These are phyloP conservation scores for Operophtera brumata DNA, from an alignment of 2,888 invertebrate genomes.

Conservation along the genomic window DNA sequence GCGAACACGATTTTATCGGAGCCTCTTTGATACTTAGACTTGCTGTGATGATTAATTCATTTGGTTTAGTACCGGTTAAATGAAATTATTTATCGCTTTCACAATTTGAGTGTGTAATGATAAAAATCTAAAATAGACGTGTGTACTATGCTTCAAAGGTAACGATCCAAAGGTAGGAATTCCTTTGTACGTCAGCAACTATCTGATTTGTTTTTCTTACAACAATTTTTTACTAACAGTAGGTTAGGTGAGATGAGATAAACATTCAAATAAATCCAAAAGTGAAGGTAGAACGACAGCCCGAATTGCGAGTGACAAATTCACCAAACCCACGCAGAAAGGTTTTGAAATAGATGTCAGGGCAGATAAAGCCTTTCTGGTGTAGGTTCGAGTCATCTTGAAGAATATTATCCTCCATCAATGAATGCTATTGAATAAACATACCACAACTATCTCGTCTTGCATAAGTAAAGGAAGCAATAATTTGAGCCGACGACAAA, in stretches of 20 bases:
- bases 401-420: background rate
- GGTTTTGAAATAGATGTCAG: background rate
- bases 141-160: too few relatives aligned
- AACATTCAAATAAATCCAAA: background rate
- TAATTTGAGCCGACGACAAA: slow-evolving; percentile 26
- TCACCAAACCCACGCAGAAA: background rate
- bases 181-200: too few relatives aligned
- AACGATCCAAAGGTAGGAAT: too few relatives aligned
- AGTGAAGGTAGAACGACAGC: background rate
- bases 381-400: background rate
- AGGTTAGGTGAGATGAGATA: too few relatives aligned
- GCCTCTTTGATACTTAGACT: background rate
- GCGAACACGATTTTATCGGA: too few relatives aligned
- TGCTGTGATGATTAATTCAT: slow-evolving; percentile 6
- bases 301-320: background rate
- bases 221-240: too few relatives aligned
- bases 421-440: background rate
- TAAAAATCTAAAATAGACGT: slow-evolving; percentile 5
- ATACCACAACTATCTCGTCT: slow-evolving; percentile 6
- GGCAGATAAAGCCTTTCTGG: background rate
- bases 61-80: background rate
- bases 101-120: background rate
- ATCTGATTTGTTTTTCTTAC: too few relatives aligned
- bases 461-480: slow-evolving; percentile 18
- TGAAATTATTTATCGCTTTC: slow-evolving; percentile 2